Conservation (phyloP, 2,113 vertebrate species). For the Paradoxurus hermaphroditus region DNA sequence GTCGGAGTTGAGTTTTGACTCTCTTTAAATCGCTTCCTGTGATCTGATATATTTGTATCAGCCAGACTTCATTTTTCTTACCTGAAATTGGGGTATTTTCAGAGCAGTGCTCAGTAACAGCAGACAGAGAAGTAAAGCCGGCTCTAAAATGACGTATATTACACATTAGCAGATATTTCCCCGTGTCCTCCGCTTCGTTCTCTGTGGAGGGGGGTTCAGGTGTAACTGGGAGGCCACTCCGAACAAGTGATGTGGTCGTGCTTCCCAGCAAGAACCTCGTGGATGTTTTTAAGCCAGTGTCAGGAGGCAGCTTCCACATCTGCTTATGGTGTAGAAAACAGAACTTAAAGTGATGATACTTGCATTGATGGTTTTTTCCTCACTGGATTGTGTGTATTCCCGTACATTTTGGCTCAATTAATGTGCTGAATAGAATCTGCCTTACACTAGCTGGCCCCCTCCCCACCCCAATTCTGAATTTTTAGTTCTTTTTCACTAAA, state of each 20-base stretch:
- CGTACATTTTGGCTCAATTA: constrained; percentile 62
- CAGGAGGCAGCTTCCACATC: constrained; percentile 15
- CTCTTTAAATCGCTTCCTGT: constrained; percentile 41
- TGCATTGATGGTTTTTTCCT: constrained; percentile 33
- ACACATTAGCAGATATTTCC: constrained; percentile 35
- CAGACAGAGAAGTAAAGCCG: constrained; percentile 6
- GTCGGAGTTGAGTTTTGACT: constrained; percentile 67
- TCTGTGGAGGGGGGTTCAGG: constrained; percentile 53
- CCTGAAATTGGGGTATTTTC: background rate
- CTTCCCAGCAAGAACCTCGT: background rate
- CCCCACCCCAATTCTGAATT: constrained; percentile 48
- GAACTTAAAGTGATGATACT: constrained; percentile 55
- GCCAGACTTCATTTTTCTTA: background rate
- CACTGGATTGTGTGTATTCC: background rate
- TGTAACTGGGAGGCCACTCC: constrained; percentile 35
- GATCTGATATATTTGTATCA: background rate
- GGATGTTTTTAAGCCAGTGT: background rate
- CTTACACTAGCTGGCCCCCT: constrained; percentile 47
- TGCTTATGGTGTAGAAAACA: constrained; percentile 52
- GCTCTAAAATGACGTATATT: background rate
- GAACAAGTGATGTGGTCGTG: background rate
- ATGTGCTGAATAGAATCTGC: constrained; percentile 64
- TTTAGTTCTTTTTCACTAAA: constrained; percentile 65
- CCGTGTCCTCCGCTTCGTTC: constrained; percentile 49
- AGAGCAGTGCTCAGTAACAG: background rate